phyloP scores from a whole-genome alignment of 2,113 vertebrate species.

The Gallinago media region DNA sequence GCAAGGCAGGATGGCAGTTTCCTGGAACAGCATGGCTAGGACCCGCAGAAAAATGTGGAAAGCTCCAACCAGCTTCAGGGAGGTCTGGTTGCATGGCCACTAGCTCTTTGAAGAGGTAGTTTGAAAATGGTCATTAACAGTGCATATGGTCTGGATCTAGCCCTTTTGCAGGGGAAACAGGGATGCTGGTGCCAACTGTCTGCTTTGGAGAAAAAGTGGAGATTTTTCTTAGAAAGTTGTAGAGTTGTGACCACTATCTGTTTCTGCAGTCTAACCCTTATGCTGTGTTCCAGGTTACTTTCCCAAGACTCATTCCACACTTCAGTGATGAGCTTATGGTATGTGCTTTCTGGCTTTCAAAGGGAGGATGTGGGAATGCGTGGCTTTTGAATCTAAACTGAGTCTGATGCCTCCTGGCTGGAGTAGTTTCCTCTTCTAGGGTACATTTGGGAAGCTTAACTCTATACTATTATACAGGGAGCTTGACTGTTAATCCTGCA shows the following conservation, averaged over 20 bases:
- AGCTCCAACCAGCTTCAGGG: background rate
- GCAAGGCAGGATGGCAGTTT: background rate
- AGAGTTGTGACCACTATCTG: background rate
- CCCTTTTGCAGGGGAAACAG: fast-evolving
- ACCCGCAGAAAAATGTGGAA: background rate
- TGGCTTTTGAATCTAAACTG: background rate
- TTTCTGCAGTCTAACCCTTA: background rate
- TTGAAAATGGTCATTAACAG: background rate
- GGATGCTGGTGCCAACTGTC: background rate
- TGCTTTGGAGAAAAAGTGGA: background rate
- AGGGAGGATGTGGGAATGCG: background rate
- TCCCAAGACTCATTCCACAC: conserved; percentile 29
- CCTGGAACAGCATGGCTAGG: background rate
- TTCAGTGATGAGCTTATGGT: conserved; percentile 60
- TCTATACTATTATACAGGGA: fast-evolving
- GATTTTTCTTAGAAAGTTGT: background rate
- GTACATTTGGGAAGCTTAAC: background rate
- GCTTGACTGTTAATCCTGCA: background rate
- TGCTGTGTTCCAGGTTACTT: conserved; percentile 65
- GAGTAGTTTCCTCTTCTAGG: background rate
- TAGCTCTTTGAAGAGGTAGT: background rate
- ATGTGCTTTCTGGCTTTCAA: background rate
- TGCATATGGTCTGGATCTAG: background rate
- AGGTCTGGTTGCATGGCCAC: background rate
- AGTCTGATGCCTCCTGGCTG: background rate